A percentile compares a stretch with the other conserved stretches of the same genome.
Conservation (phyloP, 2,888 invertebrate genomes). For the Tetranychus piercei region DNA sequence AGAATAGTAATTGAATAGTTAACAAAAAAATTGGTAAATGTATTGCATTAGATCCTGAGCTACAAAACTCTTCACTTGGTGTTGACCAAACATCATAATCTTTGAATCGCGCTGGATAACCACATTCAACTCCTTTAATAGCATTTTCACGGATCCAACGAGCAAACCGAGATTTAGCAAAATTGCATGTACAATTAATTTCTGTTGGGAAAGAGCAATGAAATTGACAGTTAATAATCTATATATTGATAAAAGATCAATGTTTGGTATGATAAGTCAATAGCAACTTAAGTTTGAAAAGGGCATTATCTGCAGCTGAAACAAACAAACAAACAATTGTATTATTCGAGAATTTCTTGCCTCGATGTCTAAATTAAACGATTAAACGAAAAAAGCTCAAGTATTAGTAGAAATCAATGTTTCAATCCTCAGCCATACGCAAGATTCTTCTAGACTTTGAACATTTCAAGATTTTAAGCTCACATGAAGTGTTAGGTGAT, state of each 20-base stretch:
- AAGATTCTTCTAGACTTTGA: too few relatives aligned
- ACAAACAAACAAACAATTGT: neutral
- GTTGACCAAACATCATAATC: conserved; percentile 20
- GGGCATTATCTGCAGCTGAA: too few relatives aligned
- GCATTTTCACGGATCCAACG: conserved; percentile 21
- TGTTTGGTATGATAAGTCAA: too few relatives aligned
- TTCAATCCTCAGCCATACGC: too few relatives aligned
- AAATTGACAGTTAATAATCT: neutral
- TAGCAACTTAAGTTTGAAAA: too few relatives aligned
- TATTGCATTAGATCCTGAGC: neutral
- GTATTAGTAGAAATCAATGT: too few relatives aligned
- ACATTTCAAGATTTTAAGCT: too few relatives aligned
- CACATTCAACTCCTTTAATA: conserved; percentile 21
- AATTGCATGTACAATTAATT: conserved; percentile 21
- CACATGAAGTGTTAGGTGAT: too few relatives aligned
- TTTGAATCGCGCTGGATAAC: conserved; percentile 10
- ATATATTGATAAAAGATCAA: neutral
- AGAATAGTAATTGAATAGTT: neutral
- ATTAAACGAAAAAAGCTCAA: too few relatives aligned
- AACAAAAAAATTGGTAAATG: neutral
- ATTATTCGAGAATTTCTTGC: too few relatives aligned
- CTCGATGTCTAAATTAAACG: too few relatives aligned
- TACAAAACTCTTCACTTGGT: conserved; percentile 21
- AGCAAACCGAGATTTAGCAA: conserved; percentile 20
- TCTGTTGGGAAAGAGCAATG: conserved; percentile 1